Conservation (phyloP, 1,140 invertebrate genomes). For the Brachionus koreanus region DNA sequence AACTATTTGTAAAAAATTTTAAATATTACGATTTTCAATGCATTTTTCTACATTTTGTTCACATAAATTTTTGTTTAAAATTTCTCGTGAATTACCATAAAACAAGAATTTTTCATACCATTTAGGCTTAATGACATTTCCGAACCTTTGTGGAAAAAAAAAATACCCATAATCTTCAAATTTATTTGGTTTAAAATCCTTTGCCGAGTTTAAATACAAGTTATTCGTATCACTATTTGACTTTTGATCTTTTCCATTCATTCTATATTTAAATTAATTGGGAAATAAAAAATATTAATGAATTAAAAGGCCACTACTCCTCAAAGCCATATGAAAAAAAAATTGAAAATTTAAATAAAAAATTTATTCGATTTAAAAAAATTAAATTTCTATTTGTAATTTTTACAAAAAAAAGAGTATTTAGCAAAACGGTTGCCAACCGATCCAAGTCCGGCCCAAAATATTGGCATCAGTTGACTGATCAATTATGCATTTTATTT, state of each 20-base stretch:
- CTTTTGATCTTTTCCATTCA: constrained; percentile 1
- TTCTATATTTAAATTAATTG: neutral
- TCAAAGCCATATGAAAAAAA: neutral
- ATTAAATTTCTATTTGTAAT: too few species aligned
- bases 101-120: constrained; percentile 63
- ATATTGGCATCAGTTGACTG: constrained; percentile 61
- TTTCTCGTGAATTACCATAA: constrained; percentile 67
- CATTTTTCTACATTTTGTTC: constrained; percentile 73
- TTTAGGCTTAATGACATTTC: constrained; percentile 61
- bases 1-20: neutral
- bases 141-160: constrained; percentile 77
- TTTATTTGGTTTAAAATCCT: constrained; percentile 26
- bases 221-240: neutral
- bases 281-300: neutral
- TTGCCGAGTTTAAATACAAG: constrained; percentile 25
- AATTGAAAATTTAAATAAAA: neutral
- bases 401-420: neutral
- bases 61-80: constrained; percentile 61
- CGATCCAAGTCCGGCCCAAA: constrained; percentile 57
- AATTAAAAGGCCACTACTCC: neutral
- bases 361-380: neutral
- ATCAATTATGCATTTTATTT: constrained; percentile 60
- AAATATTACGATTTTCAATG: constrained; percentile 67
- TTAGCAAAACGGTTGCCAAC: constrained; percentile 59
- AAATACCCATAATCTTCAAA: constrained; percentile 66